Base-by-base conservation (phyloP, 1,140 invertebrate species). In the Aphis craccivora region DNA sequence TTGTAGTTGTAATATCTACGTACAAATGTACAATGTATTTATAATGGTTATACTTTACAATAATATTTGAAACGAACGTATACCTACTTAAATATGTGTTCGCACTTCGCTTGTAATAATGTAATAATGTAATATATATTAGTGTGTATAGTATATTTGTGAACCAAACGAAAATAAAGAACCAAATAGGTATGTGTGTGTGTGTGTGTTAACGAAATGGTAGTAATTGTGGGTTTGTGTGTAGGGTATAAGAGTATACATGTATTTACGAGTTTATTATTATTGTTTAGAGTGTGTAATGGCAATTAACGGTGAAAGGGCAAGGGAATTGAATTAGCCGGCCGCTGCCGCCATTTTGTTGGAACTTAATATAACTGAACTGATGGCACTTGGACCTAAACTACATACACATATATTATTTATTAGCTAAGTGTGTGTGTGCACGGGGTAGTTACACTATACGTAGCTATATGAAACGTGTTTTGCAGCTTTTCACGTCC, bases 251-350 rank as follows among this genome's bases (percentile, higher is more conserved):
- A 89, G 88, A 55, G 51, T 45, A 86, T 51, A n/a, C 11, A 48
- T 45, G 40, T 83, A 83, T 83, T 20, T n/a, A 35, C 35, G 30
- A 53, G 88, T 89, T 55, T 89, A 89, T 89, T 86, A 86, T 86
- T 53, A 86, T 89, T 89, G 88, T 89, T 89, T 89, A 35, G 48
- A 89, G 88, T 53, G 35, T 89, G 88, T 89, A 89, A 89, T 55
- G 88, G 88, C 88, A 89, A 89, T 89, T 89, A 89, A 89, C 51
- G 88, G 88, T 89, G 88, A 89, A 89, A 89, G 88, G 88, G 35
- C 88, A n/a, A 51, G 35, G 22, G 23, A 89, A 89, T 89, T 40
- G 88, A 89, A 89, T 89, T 89, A 89, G 51, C 88, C 51, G 88
- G 48, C 48, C 48, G 35, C 51, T 51, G 51, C 88, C 88, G 88